Conservation (phyloP, 2,797 vertebrate species). For the Ficedula albicollis region DNA sequence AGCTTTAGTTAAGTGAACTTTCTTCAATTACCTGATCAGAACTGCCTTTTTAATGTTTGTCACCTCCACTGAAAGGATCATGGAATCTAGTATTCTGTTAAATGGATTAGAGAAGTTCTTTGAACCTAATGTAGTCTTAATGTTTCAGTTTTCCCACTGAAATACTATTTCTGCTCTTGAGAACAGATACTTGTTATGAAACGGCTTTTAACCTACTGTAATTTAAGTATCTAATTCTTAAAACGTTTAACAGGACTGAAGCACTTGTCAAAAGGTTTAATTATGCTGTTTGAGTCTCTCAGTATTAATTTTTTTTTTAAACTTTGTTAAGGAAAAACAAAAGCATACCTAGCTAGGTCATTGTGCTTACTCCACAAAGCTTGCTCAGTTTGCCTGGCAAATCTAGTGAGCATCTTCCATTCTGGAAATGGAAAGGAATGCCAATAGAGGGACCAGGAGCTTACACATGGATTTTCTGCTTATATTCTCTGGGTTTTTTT, state of each 20-base stretch:
- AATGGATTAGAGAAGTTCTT: neutral
- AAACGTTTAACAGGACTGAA: neutral
- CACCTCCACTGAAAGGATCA: neutral
- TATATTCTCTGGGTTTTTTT: neutral
- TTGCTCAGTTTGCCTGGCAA: neutral
- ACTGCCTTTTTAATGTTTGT: neutral
- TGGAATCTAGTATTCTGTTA: neutral
- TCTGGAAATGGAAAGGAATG: neutral
- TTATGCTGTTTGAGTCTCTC: neutral
- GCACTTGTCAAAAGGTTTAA: neutral
- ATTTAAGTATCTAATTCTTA: neutral
- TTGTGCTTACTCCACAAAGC: neutral
- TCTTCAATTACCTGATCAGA: neutral
- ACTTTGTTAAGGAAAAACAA: neutral
- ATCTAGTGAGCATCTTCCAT: neutral
- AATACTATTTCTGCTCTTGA: neutral
- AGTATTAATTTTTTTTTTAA: accelerated
- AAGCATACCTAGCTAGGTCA: neutral
- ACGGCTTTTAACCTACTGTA: neutral
- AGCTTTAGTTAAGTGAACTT: neutral
- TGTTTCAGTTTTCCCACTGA: neutral
- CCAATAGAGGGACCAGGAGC: neutral
- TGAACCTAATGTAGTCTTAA: neutral
- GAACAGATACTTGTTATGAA: neutral
- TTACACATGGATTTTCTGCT: neutral